Evolutionary conservation across 2,888 invertebrate species (phyloP), one percentile per base, ranked within the genome.

Genomic region (Polia nebulosa): DNA sequence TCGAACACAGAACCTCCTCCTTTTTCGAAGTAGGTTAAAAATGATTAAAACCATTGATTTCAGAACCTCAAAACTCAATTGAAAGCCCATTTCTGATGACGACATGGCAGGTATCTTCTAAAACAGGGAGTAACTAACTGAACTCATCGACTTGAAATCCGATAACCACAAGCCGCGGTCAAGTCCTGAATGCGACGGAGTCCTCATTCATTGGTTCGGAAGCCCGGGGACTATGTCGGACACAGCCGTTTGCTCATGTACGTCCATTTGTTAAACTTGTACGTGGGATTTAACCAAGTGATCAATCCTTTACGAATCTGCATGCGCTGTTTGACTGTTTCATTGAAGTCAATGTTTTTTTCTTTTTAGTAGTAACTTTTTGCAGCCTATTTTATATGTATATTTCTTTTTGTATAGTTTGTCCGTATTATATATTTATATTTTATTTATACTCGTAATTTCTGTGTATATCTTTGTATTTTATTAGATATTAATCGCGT

Each of bases 141-240:
- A 72, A 57, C 67, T 60, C 64, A 63, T 77, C 61, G 49, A 45
- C 34, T 63, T 45, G 63, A 80, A 77, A 76, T 76, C 67, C 82
- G 63, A 79, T 82, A 82, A 73, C 84, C 84, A 70, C 84, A 83
- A 60, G 56, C 72, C n/a, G 58, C 56, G 69, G 68, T 71, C 64
- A 68, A 62, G 63, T 73, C 36, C 70, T 65, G 70, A 70, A 63
- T 62, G 56, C 66, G 64, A 61, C 64, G 62, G 61, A 59, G 62
- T 56, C 60, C 62, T 73, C 81, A 73, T 59, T 81, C 70, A 81
- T 67, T 73, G 73, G 49, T 65, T 57, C 59, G 61, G 56, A 72
- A 77, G 56, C 58, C 36, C 44, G 29, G 52, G 32, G 41, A 39
- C 53, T 53, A 15, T 44, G 60, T 66, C 45, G 74, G 57, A 78